Evolutionary conservation across 2,888 invertebrate genomes (phyloP).

Genomic region (Doris montereyensis): DNA sequence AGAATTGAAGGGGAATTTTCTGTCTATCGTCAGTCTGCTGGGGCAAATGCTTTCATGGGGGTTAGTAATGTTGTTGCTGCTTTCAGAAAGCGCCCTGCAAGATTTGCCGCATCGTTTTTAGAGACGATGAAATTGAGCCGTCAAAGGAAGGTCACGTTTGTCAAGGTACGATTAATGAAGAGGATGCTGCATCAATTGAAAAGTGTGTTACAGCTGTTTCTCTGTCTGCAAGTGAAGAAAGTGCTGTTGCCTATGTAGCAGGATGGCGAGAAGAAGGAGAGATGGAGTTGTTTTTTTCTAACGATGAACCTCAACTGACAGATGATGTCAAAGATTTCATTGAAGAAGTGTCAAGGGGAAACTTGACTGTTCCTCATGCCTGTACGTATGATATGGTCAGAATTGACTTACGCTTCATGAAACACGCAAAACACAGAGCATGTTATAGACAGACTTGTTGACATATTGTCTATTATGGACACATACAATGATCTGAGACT

Average conservation of each 20-base stretch:
- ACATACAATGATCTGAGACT: not conserved
- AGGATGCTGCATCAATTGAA: no score
- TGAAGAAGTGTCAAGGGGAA: slow-evolving; percentile 7
- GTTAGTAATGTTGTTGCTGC: not conserved
- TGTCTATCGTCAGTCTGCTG: slow-evolving; percentile 10
- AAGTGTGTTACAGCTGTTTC: no score
- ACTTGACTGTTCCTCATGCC: not conserved
- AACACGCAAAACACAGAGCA: slow-evolving; percentile 11
- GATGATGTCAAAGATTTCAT: not conserved
- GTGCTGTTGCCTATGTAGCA: no score
- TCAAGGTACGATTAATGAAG: no score
- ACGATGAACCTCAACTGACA: slow-evolving; percentile 4
- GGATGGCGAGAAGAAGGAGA: no score
- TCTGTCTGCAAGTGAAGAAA: no score
- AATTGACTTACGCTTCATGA: slow-evolving; percentile 2
- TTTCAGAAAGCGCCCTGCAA: not conserved
- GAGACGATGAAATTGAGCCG: no score
- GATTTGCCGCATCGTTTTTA: no score
- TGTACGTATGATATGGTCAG: slow-evolving; percentile 1
- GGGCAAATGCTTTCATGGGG: slow-evolving; percentile 5
- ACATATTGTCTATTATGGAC: not conserved
- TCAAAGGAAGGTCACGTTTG: no score
- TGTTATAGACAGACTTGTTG: not conserved
- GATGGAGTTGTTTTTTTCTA: no score
- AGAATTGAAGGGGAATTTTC: slow-evolving; percentile 8